These are phyloP conservation scores for Ophioninae sp. DNA, from an alignment of 2,888 invertebrate species.

Conservation along the genomic window DNA sequence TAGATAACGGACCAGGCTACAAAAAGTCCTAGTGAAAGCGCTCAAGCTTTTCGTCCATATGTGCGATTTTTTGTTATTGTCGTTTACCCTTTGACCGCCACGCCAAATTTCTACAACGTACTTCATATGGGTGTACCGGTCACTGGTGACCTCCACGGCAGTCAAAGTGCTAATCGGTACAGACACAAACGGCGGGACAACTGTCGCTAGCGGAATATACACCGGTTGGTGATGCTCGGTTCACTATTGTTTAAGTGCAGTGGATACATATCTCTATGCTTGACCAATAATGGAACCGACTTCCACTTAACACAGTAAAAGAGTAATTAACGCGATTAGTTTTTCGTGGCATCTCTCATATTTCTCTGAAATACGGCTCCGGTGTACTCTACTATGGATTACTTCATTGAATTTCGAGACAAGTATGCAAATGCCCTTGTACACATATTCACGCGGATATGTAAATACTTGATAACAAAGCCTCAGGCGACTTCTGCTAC, in stretches of 20 bases:
- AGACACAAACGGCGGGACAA: conserved; percentile 56
- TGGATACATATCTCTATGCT: conserved; percentile 42
- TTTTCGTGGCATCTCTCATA: conserved; percentile 41
- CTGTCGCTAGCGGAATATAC: conserved; percentile 56
- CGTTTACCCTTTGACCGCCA: conserved; percentile 2
- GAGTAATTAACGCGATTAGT: conserved; percentile 59
- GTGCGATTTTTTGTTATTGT: conserved; percentile 57
- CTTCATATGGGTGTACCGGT: no score
- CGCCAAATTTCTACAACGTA: no score
- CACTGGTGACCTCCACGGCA: no score
- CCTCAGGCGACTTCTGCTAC: conserved; percentile 30
- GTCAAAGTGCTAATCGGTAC: conserved; percentile 37
- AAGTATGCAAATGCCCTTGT: conserved; percentile 9
- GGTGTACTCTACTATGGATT: conserved; percentile 59
- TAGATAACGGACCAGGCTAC: neutral
- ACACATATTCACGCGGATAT: neutral
- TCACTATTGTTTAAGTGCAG: conserved; percentile 13
- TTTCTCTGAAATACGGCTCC: conserved; percentile 30
- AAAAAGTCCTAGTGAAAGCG: conserved; percentile 47
- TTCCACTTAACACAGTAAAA: conserved; percentile 49
- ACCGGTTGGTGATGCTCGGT: conserved; percentile 33
- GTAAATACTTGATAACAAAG: conserved; percentile 45
- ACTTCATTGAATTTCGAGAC: conserved; percentile 57
- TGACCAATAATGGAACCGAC: conserved; percentile 53
- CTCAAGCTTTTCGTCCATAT: conserved; percentile 29